These are phyloP conservation scores for Chaetura pelagica DNA, from an alignment of 2,113 vertebrate genomes.

Conservation along the genomic window DNA sequence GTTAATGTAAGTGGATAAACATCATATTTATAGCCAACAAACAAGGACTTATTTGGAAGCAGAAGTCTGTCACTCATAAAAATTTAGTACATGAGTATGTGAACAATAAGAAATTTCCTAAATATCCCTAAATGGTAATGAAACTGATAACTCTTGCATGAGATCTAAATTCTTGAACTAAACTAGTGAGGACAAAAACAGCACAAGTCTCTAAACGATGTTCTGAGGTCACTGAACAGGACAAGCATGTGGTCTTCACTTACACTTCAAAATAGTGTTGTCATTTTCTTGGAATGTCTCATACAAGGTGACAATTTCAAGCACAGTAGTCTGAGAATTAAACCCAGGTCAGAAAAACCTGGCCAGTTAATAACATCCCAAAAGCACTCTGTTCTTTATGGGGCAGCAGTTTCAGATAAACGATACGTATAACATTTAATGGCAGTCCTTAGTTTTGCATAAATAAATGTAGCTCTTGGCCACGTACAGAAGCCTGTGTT, in stretches of 20 bases:
- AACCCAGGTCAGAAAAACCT: constrained; percentile 28
- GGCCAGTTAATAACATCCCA: neutral
- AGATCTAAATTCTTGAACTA: neutral
- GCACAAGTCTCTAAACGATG: neutral
- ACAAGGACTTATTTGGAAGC: neutral
- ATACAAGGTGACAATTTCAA: constrained; percentile 12
- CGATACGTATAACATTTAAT: constrained; percentile 8
- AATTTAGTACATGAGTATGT: neutral
- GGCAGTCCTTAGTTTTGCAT: neutral
- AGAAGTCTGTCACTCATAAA: neutral
- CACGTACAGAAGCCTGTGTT: neutral
- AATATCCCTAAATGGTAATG: neutral
- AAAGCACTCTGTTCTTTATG: neutral
- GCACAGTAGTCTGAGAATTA: neutral
- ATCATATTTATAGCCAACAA: neutral
- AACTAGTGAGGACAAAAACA: neutral
- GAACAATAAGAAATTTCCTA: neutral
- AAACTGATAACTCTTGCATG: neutral
- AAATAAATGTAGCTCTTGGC: neutral
- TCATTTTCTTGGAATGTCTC: constrained; percentile 29
- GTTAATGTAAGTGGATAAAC: neutral
- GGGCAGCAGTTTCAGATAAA: neutral
- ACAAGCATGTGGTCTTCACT: neutral
- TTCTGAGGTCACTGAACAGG: neutral
- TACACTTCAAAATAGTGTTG: neutral